phyloP scores from a whole-genome alignment of 1,140 invertebrate species.

The Brachionus angularis region DNA sequence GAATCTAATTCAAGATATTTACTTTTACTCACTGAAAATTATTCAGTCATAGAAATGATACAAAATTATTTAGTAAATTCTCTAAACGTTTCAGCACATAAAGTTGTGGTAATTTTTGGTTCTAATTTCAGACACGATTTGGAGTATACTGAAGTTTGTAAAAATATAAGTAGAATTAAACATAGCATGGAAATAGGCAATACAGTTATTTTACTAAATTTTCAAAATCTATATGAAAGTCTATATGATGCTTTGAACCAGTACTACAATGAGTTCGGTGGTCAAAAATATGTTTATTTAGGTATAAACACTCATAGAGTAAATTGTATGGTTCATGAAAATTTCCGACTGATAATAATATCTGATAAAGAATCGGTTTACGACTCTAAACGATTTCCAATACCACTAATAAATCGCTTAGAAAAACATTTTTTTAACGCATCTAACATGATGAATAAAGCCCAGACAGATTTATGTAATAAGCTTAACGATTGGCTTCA shows the following conservation, averaged over 20 bases:
- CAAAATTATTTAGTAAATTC: slow-evolving; percentile 32
- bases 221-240: slow-evolving; percentile 55
- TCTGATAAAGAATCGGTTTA: slow-evolving; percentile 53
- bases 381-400: slow-evolving; percentile 49
- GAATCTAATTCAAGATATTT: slow-evolving; percentile 42
- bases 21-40: slow-evolving; percentile 5
- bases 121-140: slow-evolving; percentile 34
- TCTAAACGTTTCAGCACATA: background rate
- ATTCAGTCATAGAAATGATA: slow-evolving; percentile 2
- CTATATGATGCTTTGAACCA: slow-evolving; percentile 55
- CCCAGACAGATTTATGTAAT: slow-evolving; percentile 45
- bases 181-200: slow-evolving; percentile 56
- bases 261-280: slow-evolving; percentile 53
- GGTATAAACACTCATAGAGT: slow-evolving; percentile 55
- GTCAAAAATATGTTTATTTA: slow-evolving; percentile 53
- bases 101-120: slow-evolving; percentile 37
- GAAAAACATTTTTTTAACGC: slow-evolving; percentile 53
- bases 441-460: slow-evolving; percentile 48
- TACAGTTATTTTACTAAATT: slow-evolving; percentile 53
- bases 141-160: slow-evolving; percentile 49
- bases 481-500: background rate
- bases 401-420: slow-evolving; percentile 53
- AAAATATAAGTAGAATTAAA: slow-evolving; percentile 56
- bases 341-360: slow-evolving; percentile 53
- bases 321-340: slow-evolving; percentile 52